A percentile compares a stretch with the other conserved stretches of the same genome.
Conservation (phyloP, 1,140 invertebrate species). For the Chelonus insularis region DNA sequence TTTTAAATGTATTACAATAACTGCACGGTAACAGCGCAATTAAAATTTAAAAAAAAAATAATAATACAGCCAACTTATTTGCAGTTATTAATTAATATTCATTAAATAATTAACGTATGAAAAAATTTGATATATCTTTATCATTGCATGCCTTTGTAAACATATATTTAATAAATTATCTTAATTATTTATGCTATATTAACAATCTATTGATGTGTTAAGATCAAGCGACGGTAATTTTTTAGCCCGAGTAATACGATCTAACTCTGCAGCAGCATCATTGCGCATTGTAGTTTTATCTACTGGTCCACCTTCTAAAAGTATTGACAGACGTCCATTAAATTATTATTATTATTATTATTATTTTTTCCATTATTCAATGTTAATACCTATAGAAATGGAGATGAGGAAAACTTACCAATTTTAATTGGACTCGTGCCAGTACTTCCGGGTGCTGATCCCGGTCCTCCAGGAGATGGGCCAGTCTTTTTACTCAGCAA, state of each 20-base stretch:
- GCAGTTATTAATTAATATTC: not conserved
- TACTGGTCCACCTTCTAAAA: constrained; percentile 55
- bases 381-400: not conserved
- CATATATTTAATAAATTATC: not conserved
- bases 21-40: not conserved
- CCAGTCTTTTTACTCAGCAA: constrained; percentile 92
- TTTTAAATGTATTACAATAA: not conserved
- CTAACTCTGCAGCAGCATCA: constrained; percentile 90
- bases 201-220: constrained; percentile 52
- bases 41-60: not conserved
- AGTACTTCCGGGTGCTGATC: constrained; percentile 41
- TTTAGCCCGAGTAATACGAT: constrained; percentile 79
- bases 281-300: constrained; percentile 75
- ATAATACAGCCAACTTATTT: not conserved
- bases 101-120: not conserved
- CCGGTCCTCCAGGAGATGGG: constrained; percentile 59
- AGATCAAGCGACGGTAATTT: constrained; percentile 59
- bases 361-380: not conserved
- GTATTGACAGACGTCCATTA: constrained; percentile 1
- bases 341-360: no score
- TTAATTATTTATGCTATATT: constrained; percentile 14
- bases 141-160: no score
- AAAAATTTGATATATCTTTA: no score
- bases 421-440: constrained; percentile 50
- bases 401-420: constrained; percentile 35